Evolutionary conservation across 2,888 invertebrate genomes (phyloP).

Genomic region (Trichopria drosophilae): DNA sequence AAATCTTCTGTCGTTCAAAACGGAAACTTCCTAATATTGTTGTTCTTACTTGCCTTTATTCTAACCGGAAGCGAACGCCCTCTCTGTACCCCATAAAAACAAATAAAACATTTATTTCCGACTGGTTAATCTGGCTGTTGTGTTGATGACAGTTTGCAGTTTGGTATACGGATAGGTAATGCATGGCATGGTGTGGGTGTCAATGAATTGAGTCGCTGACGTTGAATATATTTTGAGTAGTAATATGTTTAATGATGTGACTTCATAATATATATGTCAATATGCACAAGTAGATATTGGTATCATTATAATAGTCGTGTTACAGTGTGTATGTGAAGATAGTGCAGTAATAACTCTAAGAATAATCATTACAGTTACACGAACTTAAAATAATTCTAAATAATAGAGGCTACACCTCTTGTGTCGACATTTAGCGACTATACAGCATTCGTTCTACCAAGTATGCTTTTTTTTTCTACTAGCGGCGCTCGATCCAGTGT

Average conservation of each 20-base stretch:
- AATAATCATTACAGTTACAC: slow-evolving; percentile 41
- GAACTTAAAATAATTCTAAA: slow-evolving; percentile 55
- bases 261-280: slow-evolving; percentile 54
- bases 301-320: slow-evolving; percentile 57
- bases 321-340: slow-evolving; percentile 57
- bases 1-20: too few species aligned
- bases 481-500: slow-evolving; percentile 45
- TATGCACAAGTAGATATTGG: slow-evolving; percentile 58
- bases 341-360: slow-evolving; percentile 47
- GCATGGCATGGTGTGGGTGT: slow-evolving; percentile 58
- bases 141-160: slow-evolving; percentile 10
- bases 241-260: slow-evolving; percentile 59
- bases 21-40: too few species aligned
- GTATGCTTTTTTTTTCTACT: slow-evolving; percentile 40
- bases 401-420: slow-evolving; percentile 47
- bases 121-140: slow-evolving; percentile 13
- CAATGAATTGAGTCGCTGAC: slow-evolving; percentile 56
- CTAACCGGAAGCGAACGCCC: too few species aligned
- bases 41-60: too few species aligned
- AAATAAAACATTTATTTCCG: too few species aligned
- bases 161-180: slow-evolving; percentile 14
- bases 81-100: not conserved
- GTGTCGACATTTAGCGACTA: slow-evolving; percentile 48
- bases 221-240: slow-evolving; percentile 53
- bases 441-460: slow-evolving; percentile 44